These are phyloP conservation scores for Asbolus verrucosus DNA, from an alignment of 1,140 invertebrate genomes.

Conservation along the genomic window DNA sequence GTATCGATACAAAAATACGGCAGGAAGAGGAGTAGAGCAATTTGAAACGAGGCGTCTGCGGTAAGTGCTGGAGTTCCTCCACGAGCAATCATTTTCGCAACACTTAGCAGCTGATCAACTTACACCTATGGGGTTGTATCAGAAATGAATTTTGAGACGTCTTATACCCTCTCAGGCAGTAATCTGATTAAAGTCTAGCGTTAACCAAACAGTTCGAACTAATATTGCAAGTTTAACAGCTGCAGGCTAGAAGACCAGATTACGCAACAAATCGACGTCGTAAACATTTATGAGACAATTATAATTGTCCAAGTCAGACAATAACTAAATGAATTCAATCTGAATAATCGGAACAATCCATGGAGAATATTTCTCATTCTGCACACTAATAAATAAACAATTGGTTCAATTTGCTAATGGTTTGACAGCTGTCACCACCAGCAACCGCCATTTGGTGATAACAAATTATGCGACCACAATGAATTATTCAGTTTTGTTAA, in stretches of 20 bases:
- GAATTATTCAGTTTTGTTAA: background rate
- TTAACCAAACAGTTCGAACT: constrained; percentile 41
- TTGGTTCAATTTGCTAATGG: background rate
- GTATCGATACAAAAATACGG: too few relatives aligned
- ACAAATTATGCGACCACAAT: background rate
- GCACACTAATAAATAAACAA: background rate
- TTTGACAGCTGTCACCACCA: constrained; percentile 5
- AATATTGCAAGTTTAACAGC: constrained; percentile 45
- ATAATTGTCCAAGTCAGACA: background rate
- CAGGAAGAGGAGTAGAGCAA: background rate
- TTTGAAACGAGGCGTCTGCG: background rate
- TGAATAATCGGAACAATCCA: too few relatives aligned
- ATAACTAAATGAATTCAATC: background rate
- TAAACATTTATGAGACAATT: background rate
- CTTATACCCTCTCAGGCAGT: constrained; percentile 19
- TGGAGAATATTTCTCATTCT: background rate
- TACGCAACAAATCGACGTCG: constrained; percentile 2
- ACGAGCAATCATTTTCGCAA: constrained; percentile 17
- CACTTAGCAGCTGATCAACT: constrained; percentile 30
- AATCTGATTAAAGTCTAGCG: constrained; percentile 43
- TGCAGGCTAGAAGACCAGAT: constrained; percentile 24
- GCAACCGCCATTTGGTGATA: background rate
- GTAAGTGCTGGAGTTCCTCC: constrained; percentile 5
- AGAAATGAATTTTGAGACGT: constrained; percentile 23
- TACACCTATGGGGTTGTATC: constrained; percentile 26